Evolutionary conservation across 1,140 invertebrate species (phyloP).

Genomic region (Philaenus spumarius): DNA sequence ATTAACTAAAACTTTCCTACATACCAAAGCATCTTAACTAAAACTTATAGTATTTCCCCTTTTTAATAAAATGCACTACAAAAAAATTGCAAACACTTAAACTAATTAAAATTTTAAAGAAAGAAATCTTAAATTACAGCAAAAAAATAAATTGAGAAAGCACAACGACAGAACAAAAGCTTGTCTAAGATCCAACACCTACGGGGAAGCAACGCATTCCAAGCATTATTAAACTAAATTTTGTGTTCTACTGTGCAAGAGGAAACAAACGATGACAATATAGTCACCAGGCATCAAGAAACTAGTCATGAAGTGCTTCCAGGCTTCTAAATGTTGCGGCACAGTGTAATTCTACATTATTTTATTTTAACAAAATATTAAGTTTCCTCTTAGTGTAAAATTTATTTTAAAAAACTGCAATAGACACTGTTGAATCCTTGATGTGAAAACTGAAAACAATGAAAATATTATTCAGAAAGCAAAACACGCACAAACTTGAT

Average conservation of each 20-base stretch:
- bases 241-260: not conserved
- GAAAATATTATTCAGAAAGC: not conserved
- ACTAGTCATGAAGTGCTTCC: conserved; percentile 8
- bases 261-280: conserved; percentile 21
- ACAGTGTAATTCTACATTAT: conserved; percentile 4
- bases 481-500: not conserved
- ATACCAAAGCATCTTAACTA: conserved; percentile 1
- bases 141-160: conserved; percentile 10
- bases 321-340: conserved; percentile 21
- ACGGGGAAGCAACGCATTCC: conserved; percentile 7
- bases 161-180: conserved; percentile 9
- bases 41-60: not conserved
- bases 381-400: conserved; percentile 14
- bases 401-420: too few relatives aligned
- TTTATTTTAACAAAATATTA: conserved; percentile 1
- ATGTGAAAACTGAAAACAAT: conserved; percentile 12
- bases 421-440: conserved; percentile 17
- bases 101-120: conserved; percentile 7
- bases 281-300: conserved; percentile 23
- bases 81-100: not conserved
- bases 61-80: not conserved
- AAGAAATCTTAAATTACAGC: conserved; percentile 1
- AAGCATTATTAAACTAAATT: conserved; percentile 7
- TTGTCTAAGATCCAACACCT: not conserved
- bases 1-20: not conserved